Evolutionary conservation across 2,888 invertebrate species (phyloP), one percentile per base, ranked within the genome.

Genomic region (Slavum lentiscoides): DNA sequence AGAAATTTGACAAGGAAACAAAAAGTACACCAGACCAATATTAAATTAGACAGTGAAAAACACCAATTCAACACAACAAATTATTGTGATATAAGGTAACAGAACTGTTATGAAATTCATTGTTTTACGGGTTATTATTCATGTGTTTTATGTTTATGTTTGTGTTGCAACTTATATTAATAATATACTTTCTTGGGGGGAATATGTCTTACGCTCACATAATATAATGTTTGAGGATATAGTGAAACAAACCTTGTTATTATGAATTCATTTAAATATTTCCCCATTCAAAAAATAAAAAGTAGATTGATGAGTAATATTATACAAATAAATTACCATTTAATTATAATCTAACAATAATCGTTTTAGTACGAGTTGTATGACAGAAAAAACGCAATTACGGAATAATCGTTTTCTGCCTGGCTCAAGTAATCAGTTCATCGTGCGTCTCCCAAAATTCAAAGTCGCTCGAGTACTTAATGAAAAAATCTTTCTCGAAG

Each of bases 401-500:
- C 70, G 77, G 64, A 55, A 80, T 64, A 80, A 62, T 70, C 77
- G 8, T 80, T 70, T 70, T 80, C 70, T 64, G 19, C 55, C 77
- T 17, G 77, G 77, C 39, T 64, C 77, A 58, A 77, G 70, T 77
- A 80, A 72, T 64, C 30, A 80, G 23, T 72, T 80, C 62, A 55
- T 72, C n/a, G 39, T 80, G 62, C 77, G 77, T 15, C 77, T 80
- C 62, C 77, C 77, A 70, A 80, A 70, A 80, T 72, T 80, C 70
- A 80, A 80, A 80, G 70, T 72, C 17, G 77, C 77, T 64, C 77
- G 70, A 64, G 55, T 80, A 70, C 64, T 80, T 80, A 80, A 80
- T 49, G 62, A 80, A 80, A 80, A 80, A 62, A 77, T 77, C 19
- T 80, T 80, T 80, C 70, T 80, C 21, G 70, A 80, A 80, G 77